These are phyloP conservation scores for Odontomachus brunneus DNA, from an alignment of 1,140 invertebrate species.

Conservation along the genomic window DNA sequence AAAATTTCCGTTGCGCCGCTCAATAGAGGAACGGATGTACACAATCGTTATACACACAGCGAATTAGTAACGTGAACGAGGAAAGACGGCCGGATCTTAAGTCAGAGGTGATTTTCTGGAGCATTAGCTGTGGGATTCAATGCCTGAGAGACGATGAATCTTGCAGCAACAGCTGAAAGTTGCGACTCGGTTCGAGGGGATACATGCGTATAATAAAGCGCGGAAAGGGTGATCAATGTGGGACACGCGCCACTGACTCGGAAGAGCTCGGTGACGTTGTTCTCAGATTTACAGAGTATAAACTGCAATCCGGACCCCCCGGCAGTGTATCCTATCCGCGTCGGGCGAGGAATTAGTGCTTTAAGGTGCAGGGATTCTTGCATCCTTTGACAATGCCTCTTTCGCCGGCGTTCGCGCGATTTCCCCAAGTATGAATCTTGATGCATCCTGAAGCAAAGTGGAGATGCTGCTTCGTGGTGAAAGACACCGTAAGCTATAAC, in stretches of 20 bases:
- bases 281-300: slow-evolving; percentile 74
- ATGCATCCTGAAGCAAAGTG: background rate
- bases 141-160: slow-evolving; percentile 30
- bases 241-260: slow-evolving; percentile 80
- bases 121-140: background rate
- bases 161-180: slow-evolving; percentile 62
- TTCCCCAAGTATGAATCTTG: background rate
- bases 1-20: no score
- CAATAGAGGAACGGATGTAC: no score
- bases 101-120: slow-evolving; percentile 13
- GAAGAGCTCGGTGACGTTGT: slow-evolving; percentile 79
- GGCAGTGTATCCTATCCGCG: background rate
- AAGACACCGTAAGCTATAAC: background rate
- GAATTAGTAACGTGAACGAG: background rate
- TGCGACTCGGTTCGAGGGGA: slow-evolving; percentile 71
- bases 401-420: background rate
- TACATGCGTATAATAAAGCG: slow-evolving; percentile 68
- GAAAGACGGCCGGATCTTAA: background rate
- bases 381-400: background rate
- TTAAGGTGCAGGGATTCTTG: background rate
- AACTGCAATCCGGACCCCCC: slow-evolving; percentile 65
- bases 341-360: background rate
- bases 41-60: background rate
- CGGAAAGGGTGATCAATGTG: slow-evolving; percentile 64
- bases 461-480: background rate